phyloP scores from a whole-genome alignment of 2,888 invertebrate species.

The Galeruca laticollis region DNA sequence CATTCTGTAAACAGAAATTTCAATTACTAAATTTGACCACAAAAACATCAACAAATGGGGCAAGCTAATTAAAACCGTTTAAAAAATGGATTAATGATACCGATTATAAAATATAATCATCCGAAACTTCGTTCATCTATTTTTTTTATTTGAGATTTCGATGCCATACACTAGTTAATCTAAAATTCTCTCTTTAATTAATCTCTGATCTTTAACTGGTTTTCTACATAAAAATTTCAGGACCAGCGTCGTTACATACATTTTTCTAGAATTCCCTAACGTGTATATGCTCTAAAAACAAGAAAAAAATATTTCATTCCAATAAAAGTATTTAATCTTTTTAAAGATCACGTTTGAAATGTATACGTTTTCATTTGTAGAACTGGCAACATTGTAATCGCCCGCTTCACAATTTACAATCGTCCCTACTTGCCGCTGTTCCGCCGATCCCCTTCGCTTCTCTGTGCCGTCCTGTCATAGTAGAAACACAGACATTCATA shows the following conservation, averaged over 20 bases:
- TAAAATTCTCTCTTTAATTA: no score
- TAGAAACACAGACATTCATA: slow-evolving; percentile 32
- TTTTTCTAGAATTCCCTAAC: neutral
- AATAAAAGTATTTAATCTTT: neutral
- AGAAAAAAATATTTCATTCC: neutral
- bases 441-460: slow-evolving; percentile 22
- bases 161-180: no score
- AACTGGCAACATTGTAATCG: slow-evolving; percentile 31
- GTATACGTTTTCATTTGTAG: neutral
- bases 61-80: no score
- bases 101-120: no score
- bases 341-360: neutral
- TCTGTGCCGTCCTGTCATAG: slow-evolving; percentile 33
- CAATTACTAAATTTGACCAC: no score
- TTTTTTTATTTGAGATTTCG: no score
- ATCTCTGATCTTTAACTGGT: neutral
- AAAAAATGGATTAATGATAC: no score
- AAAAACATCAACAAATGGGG: no score
- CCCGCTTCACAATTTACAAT: slow-evolving; percentile 40
- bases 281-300: neutral
- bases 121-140: no score
- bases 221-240: neutral
- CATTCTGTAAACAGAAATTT: no score
- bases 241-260: neutral
- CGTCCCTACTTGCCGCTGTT: slow-evolving; percentile 39